phyloP scores from a whole-genome alignment of 2,113 vertebrate species.

The Apistogramma diplotaenia region DNA sequence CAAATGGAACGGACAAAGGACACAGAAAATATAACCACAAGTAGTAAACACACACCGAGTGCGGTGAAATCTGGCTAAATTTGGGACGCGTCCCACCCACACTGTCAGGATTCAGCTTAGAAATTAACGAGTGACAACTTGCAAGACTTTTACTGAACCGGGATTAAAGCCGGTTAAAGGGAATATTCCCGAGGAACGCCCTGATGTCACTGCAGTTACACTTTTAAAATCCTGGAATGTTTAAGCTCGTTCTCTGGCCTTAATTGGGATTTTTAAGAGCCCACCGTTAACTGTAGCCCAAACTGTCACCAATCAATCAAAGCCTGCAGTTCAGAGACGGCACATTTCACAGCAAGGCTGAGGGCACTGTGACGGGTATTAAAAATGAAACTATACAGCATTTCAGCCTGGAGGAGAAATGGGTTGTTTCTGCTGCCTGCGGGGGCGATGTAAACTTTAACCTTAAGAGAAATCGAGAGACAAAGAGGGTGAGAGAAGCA shows the following conservation, averaged over 20 bases:
- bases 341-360: slow-evolving; percentile 25
- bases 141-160: not conserved
- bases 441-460: slow-evolving; percentile 67
- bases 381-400: slow-evolving; percentile 41
- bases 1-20: slow-evolving; percentile 30
- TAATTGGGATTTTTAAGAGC: not conserved
- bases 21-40: slow-evolving; percentile 14
- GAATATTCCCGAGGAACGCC: not conserved
- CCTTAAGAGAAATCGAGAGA: slow-evolving; percentile 45
- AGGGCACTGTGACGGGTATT: slow-evolving; percentile 43
- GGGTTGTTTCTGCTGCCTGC: slow-evolving; percentile 64
- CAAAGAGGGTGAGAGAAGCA: not conserved
- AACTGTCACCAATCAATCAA: not conserved
- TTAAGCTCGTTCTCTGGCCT: not conserved
- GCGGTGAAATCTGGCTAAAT: not conserved
- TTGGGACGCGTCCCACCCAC: not conserved
- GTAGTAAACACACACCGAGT: not conserved
- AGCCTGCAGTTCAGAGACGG: slow-evolving; percentile 21
- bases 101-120: not conserved
- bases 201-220: not conserved
- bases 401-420: slow-evolving; percentile 58
- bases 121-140: not conserved
- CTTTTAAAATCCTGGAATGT: not conserved
- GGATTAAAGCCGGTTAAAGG: not conserved
- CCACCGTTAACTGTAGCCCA: not conserved